A percentile compares a stretch with the other conserved stretches of the same genome.
These are phyloP conservation scores for Pangasius macronema DNA, from an alignment of 2,797 vertebrate genomes.

Conservation along the genomic window DNA sequence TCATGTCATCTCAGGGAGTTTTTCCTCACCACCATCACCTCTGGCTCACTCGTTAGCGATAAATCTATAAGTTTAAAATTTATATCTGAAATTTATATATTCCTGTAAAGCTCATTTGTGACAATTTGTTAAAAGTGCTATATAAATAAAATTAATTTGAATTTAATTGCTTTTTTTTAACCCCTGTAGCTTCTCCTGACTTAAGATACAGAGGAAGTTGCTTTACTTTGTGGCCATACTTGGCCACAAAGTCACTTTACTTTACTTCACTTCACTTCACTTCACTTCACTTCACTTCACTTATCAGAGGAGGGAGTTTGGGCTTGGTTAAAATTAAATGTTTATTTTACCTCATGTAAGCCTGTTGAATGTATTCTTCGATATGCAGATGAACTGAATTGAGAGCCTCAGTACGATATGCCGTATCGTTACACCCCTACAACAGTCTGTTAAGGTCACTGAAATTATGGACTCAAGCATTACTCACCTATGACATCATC, in stretches of 20 bases:
- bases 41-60: too few species aligned
- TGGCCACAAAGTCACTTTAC: too few species aligned
- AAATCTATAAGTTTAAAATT: too few species aligned
- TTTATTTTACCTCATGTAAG: background rate
- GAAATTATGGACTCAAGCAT: background rate
- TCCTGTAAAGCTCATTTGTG: background rate
- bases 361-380: background rate
- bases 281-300: too few species aligned
- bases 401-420: background rate
- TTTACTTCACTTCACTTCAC: too few species aligned
- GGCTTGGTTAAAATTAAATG: background rate
- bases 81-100: background rate
- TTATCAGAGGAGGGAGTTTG: background rate
- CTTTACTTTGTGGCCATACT: too few species aligned
- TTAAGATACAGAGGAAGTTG: background rate
- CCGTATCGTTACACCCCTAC: too few species aligned
- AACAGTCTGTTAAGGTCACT: background rate
- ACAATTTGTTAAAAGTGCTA: background rate
- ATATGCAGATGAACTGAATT: background rate
- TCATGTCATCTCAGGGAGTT: too few species aligned
- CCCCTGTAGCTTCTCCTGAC: background rate
- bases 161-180: background rate
- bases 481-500: conserved; percentile 81
- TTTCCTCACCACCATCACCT: too few species aligned
- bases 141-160: background rate